Percentiles rank a stretch among this genome's conserved stretches.
phyloP scores from a whole-genome alignment of 53 echinoderm and acorn worm genomes.

The Arbacia lixula region DNA sequence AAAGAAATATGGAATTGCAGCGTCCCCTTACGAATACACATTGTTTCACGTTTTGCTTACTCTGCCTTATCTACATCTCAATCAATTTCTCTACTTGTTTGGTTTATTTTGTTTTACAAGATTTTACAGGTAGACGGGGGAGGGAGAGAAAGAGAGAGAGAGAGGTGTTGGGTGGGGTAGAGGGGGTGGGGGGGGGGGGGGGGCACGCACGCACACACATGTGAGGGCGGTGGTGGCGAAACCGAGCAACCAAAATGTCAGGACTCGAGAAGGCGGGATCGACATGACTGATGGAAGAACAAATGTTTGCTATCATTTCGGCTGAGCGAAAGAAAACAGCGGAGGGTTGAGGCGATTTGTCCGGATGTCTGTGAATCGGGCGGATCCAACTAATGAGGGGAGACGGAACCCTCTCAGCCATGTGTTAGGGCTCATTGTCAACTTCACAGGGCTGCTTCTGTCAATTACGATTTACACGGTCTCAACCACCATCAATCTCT shows the following conservation, averaged over 20 bases:
- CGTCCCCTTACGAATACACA: too few species aligned
- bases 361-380: constrained; percentile 14
- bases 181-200: too few species aligned
- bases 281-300: constrained; percentile 34
- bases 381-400: background rate
- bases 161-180: too few species aligned
- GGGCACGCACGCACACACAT: too few species aligned
- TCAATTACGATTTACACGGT: constrained; percentile 3
- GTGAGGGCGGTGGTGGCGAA: too few species aligned
- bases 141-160: background rate
- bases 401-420: constrained; percentile 6
- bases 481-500: background rate
- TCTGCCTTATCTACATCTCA: background rate
- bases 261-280: background rate
- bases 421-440: constrained; percentile 9
- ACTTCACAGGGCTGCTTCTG: constrained; percentile 18
- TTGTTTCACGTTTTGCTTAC: too few species aligned
- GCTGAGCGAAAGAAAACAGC: constrained; percentile 14
- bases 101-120: too few species aligned
- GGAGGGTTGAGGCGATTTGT: constrained; percentile 28
- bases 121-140: too few species aligned
- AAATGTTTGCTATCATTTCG: constrained; percentile 42
- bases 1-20: too few species aligned
- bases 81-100: background rate
- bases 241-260: background rate